Evolutionary conservation across 2,113 vertebrate genomes (phyloP).

Genomic region (Leucopsar rothschildi): DNA sequence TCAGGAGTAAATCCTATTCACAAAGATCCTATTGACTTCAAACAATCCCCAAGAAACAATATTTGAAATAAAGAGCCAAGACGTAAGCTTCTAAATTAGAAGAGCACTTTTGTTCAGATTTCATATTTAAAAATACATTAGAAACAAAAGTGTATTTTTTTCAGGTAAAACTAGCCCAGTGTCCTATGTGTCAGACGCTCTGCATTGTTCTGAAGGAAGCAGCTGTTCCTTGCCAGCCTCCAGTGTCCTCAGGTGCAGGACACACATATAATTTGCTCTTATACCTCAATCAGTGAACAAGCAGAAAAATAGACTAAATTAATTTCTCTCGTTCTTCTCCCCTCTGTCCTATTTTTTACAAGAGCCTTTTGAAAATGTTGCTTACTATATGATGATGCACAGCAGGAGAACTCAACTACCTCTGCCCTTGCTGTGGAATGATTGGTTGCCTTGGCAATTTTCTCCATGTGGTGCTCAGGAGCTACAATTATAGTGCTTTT

Average conservation of each 20-base stretch:
- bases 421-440: constrained; percentile 60
- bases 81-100: not conserved
- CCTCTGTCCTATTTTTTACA: constrained; percentile 64
- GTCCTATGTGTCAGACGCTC: not conserved
- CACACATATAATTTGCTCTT: constrained; percentile 46
- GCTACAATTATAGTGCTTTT: constrained; percentile 72
- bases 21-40: not conserved
- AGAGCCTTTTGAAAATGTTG: constrained; percentile 75
- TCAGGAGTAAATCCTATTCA: not conserved
- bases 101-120: not conserved
- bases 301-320: constrained; percentile 75
- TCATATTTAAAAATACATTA: not conserved
- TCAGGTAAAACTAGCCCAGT: not conserved
- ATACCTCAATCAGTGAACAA: constrained; percentile 54
- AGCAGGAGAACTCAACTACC: constrained; percentile 53
- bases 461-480: constrained; percentile 20
- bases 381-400: constrained; percentile 71
- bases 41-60: not conserved
- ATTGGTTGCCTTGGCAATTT: constrained; percentile 75
- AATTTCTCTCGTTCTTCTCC: constrained; percentile 51
- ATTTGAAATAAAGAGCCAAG: not conserved
- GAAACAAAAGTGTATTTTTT: not conserved
- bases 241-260: constrained; percentile 72
- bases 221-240: not conserved
- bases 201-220: not conserved